Evolutionary conservation across 2,797 vertebrate genomes (phyloP).

Genomic region (Geotrypetes seraphini): DNA sequence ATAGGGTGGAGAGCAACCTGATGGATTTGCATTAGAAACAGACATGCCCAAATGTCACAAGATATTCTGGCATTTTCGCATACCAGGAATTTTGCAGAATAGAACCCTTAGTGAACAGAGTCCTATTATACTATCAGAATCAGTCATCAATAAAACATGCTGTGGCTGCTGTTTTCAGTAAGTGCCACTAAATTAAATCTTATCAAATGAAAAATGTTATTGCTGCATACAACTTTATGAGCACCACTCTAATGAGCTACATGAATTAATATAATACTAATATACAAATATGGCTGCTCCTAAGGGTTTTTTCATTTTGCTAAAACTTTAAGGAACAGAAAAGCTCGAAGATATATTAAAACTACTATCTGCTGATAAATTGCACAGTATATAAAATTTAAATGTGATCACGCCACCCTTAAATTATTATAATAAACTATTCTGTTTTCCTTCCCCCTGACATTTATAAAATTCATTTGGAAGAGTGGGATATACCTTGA

Average conservation of each 20-base stretch:
- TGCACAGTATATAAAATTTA: conserved; percentile 58
- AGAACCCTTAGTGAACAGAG: too few relatives aligned
- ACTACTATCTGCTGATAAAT: conserved; percentile 53
- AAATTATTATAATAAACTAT: conserved; percentile 58
- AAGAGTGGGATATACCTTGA: conserved; percentile 65
- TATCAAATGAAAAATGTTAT: too few relatives aligned
- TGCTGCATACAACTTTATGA: too few relatives aligned
- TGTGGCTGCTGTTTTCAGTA: too few relatives aligned
- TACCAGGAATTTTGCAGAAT: too few relatives aligned
- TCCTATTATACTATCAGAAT: too few relatives aligned
- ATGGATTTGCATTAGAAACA: background rate
- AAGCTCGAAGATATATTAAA: conserved; percentile 48
- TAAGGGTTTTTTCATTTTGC: conserved; percentile 36
- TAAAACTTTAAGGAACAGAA: conserved; percentile 54
- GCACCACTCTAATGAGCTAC: too few relatives aligned
- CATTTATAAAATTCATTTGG: conserved; percentile 69
- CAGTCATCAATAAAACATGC: too few relatives aligned
- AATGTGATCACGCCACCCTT: conserved; percentile 55
- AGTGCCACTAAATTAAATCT: too few relatives aligned
- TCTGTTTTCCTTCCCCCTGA: conserved; percentile 61
- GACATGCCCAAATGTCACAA: too few relatives aligned
- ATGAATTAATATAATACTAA: too few relatives aligned
- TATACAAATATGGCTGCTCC: conserved; percentile 28
- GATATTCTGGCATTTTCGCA: too few relatives aligned
- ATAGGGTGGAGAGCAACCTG: background rate